Percentiles rank a stretch among this genome's conserved stretches.
Evolutionary conservation across 2,113 vertebrate genomes (phyloP).

Genomic region (Sialia sialis): DNA sequence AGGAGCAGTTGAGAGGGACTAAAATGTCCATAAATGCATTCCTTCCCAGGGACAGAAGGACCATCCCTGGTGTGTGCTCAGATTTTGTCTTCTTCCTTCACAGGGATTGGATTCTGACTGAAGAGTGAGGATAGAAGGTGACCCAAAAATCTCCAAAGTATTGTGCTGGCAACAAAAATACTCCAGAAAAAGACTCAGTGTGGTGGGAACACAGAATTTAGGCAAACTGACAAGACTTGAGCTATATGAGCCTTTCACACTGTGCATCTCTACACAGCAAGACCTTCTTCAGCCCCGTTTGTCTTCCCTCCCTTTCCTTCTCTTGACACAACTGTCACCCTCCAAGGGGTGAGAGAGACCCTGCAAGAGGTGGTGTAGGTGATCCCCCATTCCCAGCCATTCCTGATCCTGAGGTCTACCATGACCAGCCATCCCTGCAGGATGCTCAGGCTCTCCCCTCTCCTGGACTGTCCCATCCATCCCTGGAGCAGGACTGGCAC

Average conservation of each 20-base stretch:
- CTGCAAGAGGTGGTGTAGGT: not conserved
- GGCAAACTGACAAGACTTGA: not conserved
- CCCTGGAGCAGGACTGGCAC: not conserved
- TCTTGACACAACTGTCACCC: not conserved
- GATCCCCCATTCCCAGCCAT: accelerated
- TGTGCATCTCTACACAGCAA: not conserved
- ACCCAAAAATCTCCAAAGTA: not conserved
- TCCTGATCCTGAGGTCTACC: not conserved
- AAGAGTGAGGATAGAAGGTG: not conserved
- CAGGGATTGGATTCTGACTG: not conserved
- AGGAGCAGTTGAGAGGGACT: not conserved
- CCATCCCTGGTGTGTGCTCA: accelerated
- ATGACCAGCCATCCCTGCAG: not conserved
- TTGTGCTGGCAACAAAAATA: not conserved
- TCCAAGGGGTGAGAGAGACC: not conserved
- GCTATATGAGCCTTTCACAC: not conserved
- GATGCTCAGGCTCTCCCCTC: not conserved
- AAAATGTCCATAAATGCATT: not conserved
- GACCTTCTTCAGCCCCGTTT: not conserved
- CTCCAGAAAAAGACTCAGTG: not conserved
- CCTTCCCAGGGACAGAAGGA: not conserved
- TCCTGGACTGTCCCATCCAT: not conserved
- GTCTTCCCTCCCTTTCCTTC: not conserved
- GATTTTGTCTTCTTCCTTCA: not conserved
- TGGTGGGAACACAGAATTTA: not conserved